phyloP scores from a whole-genome alignment of 2,113 vertebrate species.

The Heliornis fulica region DNA sequence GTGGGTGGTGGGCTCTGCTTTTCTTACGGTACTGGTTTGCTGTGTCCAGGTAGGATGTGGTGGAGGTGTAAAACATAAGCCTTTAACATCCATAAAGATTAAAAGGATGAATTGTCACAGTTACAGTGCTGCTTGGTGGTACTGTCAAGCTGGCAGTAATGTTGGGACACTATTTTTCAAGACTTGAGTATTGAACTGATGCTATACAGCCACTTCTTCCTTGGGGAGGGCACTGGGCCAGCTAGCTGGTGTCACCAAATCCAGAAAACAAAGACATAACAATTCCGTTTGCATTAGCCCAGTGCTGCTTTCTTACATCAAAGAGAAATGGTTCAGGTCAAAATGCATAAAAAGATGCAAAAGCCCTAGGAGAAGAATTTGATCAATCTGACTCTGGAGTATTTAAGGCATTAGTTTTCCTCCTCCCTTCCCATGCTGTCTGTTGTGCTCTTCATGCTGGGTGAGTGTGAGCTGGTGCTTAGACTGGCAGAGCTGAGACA shows the following conservation, averaged over 20 bases:
- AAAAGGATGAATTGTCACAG: not conserved
- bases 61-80: rapidly evolving
- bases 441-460: not conserved
- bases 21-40: not conserved
- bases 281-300: not conserved
- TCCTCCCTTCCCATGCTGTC: not conserved
- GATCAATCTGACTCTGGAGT: not conserved
- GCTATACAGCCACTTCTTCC: not conserved
- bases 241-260: not conserved
- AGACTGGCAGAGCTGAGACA: not conserved
- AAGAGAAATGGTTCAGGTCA: rapidly evolving
- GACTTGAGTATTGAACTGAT: not conserved
- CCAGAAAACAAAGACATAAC: not conserved
- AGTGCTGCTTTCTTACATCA: rapidly evolving
- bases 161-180: not conserved
- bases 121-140: not conserved
- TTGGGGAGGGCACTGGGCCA: not conserved
- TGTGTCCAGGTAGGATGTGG: rapidly evolving
- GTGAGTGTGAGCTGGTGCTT: not conserved
- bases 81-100: not conserved
- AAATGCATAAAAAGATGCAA: not conserved
- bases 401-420: not conserved
- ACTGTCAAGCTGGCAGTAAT: not conserved
- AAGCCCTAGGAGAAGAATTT: not conserved
- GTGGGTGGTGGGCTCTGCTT: not conserved